phyloP scores from a whole-genome alignment of 2,888 invertebrate species.

The Drosophila sordidula region DNA sequence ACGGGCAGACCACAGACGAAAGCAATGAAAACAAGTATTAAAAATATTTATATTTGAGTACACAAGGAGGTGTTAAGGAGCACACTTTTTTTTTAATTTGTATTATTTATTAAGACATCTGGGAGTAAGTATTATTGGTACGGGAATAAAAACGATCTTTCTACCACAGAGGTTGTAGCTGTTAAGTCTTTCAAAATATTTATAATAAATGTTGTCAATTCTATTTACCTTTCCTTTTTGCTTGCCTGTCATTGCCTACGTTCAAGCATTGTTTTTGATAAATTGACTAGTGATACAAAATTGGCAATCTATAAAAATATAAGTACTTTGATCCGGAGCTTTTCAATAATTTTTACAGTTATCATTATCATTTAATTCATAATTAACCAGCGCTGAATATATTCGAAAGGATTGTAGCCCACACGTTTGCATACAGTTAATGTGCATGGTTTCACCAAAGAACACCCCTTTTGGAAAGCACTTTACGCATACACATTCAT shows the following conservation, averaged over 20 bases:
- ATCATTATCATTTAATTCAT: conserved; percentile 10
- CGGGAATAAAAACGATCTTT: conserved; percentile 24
- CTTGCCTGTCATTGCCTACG: conserved; percentile 27
- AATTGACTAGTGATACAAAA: conserved; percentile 32
- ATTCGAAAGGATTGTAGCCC: conserved; percentile 11
- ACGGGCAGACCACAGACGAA: conserved; percentile 44
- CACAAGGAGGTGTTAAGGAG: conserved; percentile 29
- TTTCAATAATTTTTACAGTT: conserved; percentile 7
- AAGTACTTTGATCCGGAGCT: conserved; percentile 20
- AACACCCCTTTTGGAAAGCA: conserved; percentile 54
- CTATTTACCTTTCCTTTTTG: conserved; percentile 42
- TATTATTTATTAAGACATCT: conserved; percentile 21
- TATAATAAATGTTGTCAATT: conserved; percentile 36
- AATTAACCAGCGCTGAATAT: conserved; percentile 12
- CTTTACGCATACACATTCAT: conserved; percentile 57
- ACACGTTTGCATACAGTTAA: conserved; percentile 3
- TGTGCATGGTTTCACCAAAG: conserved; percentile 6
- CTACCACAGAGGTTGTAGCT: conserved; percentile 25
- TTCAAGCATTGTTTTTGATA: conserved; percentile 21
- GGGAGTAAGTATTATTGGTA: conserved; percentile 24
- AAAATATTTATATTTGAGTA: conserved; percentile 28
- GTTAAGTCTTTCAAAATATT: conserved; percentile 39
- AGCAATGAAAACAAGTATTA: conserved; percentile 34
- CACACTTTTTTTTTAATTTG: conserved; percentile 15
- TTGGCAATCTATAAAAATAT: conserved; percentile 23